phyloP scores from a whole-genome alignment of 1,140 invertebrate genomes.

The Cataglyphis hispanica region DNA sequence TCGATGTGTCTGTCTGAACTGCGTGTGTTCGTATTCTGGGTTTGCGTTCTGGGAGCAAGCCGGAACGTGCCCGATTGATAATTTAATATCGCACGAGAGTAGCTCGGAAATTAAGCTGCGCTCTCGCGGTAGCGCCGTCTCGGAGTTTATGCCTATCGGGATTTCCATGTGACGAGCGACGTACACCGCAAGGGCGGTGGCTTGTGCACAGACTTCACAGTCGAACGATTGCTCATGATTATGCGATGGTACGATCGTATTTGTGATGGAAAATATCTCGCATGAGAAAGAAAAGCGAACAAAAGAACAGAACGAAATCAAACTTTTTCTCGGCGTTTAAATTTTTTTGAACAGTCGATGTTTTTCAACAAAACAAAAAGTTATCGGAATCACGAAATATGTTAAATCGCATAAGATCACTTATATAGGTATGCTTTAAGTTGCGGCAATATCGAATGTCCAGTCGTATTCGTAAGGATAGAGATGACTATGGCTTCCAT shows the following conservation, averaged over 20 bases:
- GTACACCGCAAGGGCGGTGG: conserved; percentile 15
- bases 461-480: not conserved
- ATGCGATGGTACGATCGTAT: conserved; percentile 44
- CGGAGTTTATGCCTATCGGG: conserved; percentile 64
- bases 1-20: not conserved
- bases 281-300: not conserved
- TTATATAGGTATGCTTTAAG: not conserved
- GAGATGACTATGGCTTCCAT: conserved; percentile 12
- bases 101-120: conserved; percentile 67
- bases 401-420: not conserved
- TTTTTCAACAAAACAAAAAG: not conserved
- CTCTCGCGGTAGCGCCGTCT: conserved; percentile 63
- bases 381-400: not conserved
- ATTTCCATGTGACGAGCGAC: conserved; percentile 59
- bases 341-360: not conserved
- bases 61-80: conserved; percentile 67
- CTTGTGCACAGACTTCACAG: conserved; percentile 62
- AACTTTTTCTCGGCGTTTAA: not conserved
- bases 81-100: conserved; percentile 73
- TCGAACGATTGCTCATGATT: conserved; percentile 67
- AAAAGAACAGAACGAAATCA: not conserved
- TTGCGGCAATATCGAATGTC: not conserved
- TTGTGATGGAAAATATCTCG: not conserved
- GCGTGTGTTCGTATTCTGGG: conserved; percentile 7
- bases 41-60: conserved; percentile 9